Evolutionary conservation across 2,888 invertebrate genomes (phyloP).

Genomic region (Cheilosia scutellata): DNA sequence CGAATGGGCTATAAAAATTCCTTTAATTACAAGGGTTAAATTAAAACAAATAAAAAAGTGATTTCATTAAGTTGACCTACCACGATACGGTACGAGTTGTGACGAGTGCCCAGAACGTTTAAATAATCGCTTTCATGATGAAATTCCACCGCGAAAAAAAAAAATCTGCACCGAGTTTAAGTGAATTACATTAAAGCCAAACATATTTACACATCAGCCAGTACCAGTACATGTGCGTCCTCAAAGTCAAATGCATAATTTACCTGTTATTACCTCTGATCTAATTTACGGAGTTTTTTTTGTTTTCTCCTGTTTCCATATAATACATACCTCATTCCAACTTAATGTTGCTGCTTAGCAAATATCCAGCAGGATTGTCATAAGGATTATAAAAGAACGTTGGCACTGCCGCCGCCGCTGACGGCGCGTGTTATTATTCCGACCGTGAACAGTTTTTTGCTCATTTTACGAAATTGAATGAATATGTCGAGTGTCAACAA

Average conservation of each 20-base stretch:
- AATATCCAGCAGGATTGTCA: constrained; percentile 45
- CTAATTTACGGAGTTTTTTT: constrained; percentile 17
- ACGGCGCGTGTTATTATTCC: constrained; percentile 4
- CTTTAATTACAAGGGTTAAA: constrained; percentile 65
- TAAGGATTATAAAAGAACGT: constrained; percentile 26
- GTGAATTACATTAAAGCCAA: constrained; percentile 48
- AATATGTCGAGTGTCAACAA: constrained; percentile 70
- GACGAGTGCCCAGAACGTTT: constrained; percentile 31
- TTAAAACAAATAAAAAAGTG: constrained; percentile 69
- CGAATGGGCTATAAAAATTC: constrained; percentile 63
- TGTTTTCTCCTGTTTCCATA: constrained; percentile 15
- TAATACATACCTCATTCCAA: constrained; percentile 22
- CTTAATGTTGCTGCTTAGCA: constrained; percentile 54
- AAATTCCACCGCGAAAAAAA: constrained; percentile 28
- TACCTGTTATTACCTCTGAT: constrained; percentile 59
- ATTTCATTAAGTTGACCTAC: constrained; percentile 66
- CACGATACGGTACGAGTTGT: not conserved
- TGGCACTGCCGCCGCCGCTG: not conserved
- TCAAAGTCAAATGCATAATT: constrained; percentile 55
- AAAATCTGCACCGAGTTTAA: constrained; percentile 11
- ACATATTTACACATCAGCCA: constrained; percentile 44
- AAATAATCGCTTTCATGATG: constrained; percentile 55
- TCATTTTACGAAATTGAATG: constrained; percentile 64
- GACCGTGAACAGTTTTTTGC: constrained; percentile 45
- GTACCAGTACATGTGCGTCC: constrained; percentile 6